phyloP scores from a whole-genome alignment of 2,797 vertebrate genomes.

The Passerculus sandwichensis region DNA sequence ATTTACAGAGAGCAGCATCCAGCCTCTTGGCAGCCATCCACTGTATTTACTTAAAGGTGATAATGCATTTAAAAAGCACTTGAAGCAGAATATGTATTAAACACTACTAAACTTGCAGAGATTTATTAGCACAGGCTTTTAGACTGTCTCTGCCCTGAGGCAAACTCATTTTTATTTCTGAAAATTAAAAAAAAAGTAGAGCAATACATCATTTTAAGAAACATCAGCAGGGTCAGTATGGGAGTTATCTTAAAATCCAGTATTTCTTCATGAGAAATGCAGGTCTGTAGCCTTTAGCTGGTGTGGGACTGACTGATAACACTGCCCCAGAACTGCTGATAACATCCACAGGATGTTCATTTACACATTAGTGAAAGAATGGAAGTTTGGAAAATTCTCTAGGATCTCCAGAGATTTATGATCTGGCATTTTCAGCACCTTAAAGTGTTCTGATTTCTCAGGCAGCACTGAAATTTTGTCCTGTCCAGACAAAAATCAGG shows the following conservation, averaged over 20 bases:
- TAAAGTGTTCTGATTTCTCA: background rate
- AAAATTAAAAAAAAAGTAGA: slow-evolving; percentile 54
- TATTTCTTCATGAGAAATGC: slow-evolving; percentile 36
- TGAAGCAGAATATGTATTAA: slow-evolving; percentile 67
- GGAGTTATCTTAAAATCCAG: slow-evolving; percentile 16
- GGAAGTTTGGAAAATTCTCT: background rate
- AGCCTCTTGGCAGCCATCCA: slow-evolving; percentile 59
- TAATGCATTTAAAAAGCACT: slow-evolving; percentile 70
- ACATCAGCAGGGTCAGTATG: background rate
- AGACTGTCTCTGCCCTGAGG: slow-evolving; percentile 70
- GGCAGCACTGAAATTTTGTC: background rate
- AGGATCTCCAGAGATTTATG: background rate
- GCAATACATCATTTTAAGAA: slow-evolving; percentile 55
- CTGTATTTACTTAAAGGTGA: slow-evolving; percentile 69
- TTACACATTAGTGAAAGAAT: background rate
- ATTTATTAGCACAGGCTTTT: slow-evolving; percentile 76
- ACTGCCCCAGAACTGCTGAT: background rate
- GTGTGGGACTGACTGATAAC: background rate
- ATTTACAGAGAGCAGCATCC: slow-evolving; percentile 28
- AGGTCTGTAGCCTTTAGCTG: slow-evolving; percentile 19
- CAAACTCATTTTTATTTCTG: slow-evolving; percentile 61
- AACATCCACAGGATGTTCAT: background rate
- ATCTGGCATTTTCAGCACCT: background rate
- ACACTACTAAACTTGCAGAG: slow-evolving; percentile 48
- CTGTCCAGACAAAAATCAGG: background rate